Evolutionary conservation across 2,113 vertebrate genomes (phyloP), one percentile per base, ranked within the genome.

Genomic region (Myotis davidii): DNA sequence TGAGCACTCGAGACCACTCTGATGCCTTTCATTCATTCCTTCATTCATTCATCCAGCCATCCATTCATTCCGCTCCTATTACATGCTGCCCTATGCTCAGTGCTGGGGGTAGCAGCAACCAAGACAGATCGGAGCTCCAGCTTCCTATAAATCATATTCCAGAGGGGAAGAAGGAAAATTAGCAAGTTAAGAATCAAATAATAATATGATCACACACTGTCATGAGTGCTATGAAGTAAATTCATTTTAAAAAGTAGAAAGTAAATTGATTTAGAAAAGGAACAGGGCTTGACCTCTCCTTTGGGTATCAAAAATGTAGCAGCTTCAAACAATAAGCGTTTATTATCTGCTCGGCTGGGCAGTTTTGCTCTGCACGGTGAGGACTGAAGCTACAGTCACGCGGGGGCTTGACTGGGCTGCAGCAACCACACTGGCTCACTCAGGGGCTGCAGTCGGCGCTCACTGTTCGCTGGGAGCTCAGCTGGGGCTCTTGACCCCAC

Each of bases 151-250:
- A 8, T 65, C 69, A 21, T 0, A 20, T 87, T 77, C 54, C 39
- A 45, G 25, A 4, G 0, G 42, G 34, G 52, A 34, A 85, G 37
- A 69, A 13, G 23, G 54, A 37, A 83, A 54, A 88, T 52, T 16
- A 67, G 37, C 61, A 82, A 83, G 85, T 72, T 29, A 29, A 76
- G 77, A 77, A 87, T 50, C 70, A 87, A 87, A 52, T 52, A 27
- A 84, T 74, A 59, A 34, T 42, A 34, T 81, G 73, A 83, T 78
- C 74, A 79, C 18, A 59, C 29, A 45, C 45, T 21, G 4, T 48
- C 45, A 54, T 48, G 5, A 76, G 37, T 50, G 45, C 34, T 37
- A 7, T 25, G n/a, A 50, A 86, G 39, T 61, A 59, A 67, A 32
- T 42, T 39, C 42, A 73, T 4, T n/a, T 77, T 50, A n/a, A 77